Percentiles rank a stretch among this genome's conserved stretches.
phyloP scores from a whole-genome alignment of 2,888 invertebrate species.

The Palloptera scutellata region DNA sequence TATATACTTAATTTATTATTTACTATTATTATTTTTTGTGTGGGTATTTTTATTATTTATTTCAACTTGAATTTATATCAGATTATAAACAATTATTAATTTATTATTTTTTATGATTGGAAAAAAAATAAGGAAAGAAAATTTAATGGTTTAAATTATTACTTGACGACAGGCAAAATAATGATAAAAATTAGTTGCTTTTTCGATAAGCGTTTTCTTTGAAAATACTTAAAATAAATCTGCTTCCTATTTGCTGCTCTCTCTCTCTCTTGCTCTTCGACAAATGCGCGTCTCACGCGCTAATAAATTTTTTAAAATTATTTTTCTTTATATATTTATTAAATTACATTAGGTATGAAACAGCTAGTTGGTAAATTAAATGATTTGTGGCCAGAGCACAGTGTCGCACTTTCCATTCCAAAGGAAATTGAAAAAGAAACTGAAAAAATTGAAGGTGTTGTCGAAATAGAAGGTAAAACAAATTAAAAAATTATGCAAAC shows the following conservation, averaged over 20 bases:
- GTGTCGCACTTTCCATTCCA: conserved; percentile 64
- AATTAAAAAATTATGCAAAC: background rate
- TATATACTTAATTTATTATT: background rate
- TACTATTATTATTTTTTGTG: background rate
- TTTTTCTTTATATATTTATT: conserved; percentile 18
- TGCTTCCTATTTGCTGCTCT: conserved; percentile 16
- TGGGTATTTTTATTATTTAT: background rate
- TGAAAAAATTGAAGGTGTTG: conserved; percentile 59
- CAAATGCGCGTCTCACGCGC: background rate
- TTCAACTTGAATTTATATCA: background rate
- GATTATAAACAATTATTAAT: background rate
- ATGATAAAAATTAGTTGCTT: background rate
- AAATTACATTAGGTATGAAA: conserved; percentile 55
- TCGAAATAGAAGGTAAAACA: conserved; percentile 58
- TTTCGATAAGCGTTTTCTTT: background rate
- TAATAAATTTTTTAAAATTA: conserved; percentile 7
- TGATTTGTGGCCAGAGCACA: conserved; percentile 64
- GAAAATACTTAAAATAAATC: background rate
- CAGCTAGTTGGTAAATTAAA: conserved; percentile 63
- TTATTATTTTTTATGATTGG: too few species aligned
- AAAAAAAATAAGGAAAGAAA: too few species aligned
- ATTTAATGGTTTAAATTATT: background rate
- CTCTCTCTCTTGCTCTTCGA: conserved; percentile 5
- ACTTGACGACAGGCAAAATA: background rate
- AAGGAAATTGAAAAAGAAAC: conserved; percentile 62